phyloP scores from a whole-genome alignment of 1,140 invertebrate genomes.

The Panagrolaimus sp. region DNA sequence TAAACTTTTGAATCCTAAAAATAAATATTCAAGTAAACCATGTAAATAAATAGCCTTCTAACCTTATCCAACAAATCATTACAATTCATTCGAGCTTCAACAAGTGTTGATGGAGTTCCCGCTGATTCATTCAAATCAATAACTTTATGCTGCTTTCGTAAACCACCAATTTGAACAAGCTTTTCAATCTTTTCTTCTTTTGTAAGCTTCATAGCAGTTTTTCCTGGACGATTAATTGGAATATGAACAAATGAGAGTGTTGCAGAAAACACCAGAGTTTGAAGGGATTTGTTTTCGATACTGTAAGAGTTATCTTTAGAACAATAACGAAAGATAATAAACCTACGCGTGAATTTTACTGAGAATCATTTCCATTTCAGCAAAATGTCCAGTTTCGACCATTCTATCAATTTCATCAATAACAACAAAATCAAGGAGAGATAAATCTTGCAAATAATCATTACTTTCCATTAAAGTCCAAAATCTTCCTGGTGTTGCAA shows the following conservation, averaged over 20 bases:
- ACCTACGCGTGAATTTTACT: constrained; percentile 69
- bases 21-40: not conserved
- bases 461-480: constrained; percentile 61
- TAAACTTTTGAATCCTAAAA: constrained; percentile 79
- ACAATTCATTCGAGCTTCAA: constrained; percentile 73
- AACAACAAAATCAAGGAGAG: constrained; percentile 58
- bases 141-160: constrained; percentile 73
- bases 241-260: constrained; percentile 78
- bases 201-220: constrained; percentile 42
- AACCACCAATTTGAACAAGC: constrained; percentile 26
- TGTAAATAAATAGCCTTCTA: not conserved
- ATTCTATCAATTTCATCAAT: constrained; percentile 66
- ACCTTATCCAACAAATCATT: constrained; percentile 69
- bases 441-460: constrained; percentile 59
- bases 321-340: no score
- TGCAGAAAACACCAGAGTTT: constrained; percentile 95
- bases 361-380: constrained; percentile 78
- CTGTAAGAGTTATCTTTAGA: not conserved
- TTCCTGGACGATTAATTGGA: constrained; percentile 65
- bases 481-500: constrained; percentile 62
- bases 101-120: constrained; percentile 75
- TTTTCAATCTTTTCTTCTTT: constrained; percentile 56
- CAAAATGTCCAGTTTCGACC: constrained; percentile 75
- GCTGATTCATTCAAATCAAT: constrained; percentile 75
- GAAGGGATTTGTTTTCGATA: constrained; percentile 64